Conservation (phyloP, 2,888 invertebrate genomes). For the Dynastes hyllus region DNA sequence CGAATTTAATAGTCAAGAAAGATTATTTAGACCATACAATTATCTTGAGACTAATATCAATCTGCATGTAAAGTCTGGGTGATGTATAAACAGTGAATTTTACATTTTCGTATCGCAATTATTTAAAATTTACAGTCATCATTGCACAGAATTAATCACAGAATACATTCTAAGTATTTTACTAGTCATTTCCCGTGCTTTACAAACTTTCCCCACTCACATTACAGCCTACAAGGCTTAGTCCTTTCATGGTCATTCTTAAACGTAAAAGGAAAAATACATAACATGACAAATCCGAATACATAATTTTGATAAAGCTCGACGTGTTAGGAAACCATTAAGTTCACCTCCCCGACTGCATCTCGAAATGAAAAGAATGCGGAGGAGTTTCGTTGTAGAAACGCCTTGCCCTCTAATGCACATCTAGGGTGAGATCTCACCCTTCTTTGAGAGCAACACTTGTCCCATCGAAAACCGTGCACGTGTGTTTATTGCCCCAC, state of each 20-base stretch:
- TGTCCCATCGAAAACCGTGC: constrained; percentile 58
- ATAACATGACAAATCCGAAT: constrained; percentile 22
- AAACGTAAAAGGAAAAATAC: not conserved
- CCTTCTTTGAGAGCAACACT: constrained; percentile 54
- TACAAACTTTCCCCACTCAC: not conserved
- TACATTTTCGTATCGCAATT: no score
- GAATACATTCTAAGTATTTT: not conserved
- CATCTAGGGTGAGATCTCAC: constrained; percentile 50
- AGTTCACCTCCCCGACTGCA: constrained; percentile 20
- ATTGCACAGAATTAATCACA: no score
- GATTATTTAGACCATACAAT: no score
- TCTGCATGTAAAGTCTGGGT: no score
- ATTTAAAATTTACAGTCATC: no score
- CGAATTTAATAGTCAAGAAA: no score
- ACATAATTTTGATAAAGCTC: constrained; percentile 29
- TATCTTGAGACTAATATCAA: no score
- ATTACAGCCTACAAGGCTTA: not conserved
- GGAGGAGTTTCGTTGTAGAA: constrained; percentile 24
- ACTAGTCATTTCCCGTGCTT: constrained; percentile 35
- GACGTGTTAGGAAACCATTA: constrained; percentile 34
- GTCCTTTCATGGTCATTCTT: not conserved
- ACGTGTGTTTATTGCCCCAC: constrained; percentile 62
- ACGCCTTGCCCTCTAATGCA: constrained; percentile 9
- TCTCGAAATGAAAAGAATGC: constrained; percentile 34
- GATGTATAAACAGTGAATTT: no score